Conservation (phyloP, 2,113 vertebrate genomes). For the Empidonax alnorum region DNA sequence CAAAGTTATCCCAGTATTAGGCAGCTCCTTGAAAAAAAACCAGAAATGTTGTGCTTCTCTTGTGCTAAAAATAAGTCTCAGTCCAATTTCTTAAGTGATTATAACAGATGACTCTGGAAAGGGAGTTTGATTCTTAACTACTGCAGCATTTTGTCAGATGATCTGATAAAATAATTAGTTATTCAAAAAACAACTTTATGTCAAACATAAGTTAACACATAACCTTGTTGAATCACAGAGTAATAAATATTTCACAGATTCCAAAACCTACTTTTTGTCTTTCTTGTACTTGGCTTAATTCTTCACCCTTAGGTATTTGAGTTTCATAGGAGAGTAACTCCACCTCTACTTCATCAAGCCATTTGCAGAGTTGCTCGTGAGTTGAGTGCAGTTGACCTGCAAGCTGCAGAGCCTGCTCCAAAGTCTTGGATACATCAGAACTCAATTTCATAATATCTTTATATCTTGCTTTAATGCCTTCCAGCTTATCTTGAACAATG, state of each 20-base stretch:
- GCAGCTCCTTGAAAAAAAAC: not conserved
- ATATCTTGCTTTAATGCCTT: slow-evolving; percentile 93
- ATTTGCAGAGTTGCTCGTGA: slow-evolving; percentile 82
- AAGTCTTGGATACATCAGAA: slow-evolving; percentile 81
- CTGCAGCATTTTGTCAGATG: slow-evolving; percentile 9
- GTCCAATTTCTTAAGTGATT: not conserved
- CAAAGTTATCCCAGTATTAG: not conserved
- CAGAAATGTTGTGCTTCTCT: not conserved
- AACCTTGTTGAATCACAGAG: not conserved
- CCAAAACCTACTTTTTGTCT: slow-evolving; percentile 85
- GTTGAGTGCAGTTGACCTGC: slow-evolving; percentile 81
- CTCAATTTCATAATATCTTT: slow-evolving; percentile 90
- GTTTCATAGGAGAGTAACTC: slow-evolving; percentile 81
- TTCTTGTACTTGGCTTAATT: slow-evolving; percentile 80
- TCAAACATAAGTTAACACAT: not conserved
- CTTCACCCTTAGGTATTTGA: slow-evolving; percentile 79
- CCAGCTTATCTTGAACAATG: slow-evolving; percentile 95
- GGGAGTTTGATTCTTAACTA: not conserved
- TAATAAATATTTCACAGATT: not conserved
- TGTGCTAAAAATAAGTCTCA: slow-evolving; percentile 34
- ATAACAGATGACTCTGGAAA: not conserved
- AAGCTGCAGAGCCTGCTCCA: slow-evolving; percentile 87
- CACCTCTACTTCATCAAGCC: slow-evolving; percentile 86
- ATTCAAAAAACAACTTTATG: not conserved
- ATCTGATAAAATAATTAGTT: not conserved